phyloP scores from a whole-genome alignment of 2,113 vertebrate species.

The Sapajus apella region DNA sequence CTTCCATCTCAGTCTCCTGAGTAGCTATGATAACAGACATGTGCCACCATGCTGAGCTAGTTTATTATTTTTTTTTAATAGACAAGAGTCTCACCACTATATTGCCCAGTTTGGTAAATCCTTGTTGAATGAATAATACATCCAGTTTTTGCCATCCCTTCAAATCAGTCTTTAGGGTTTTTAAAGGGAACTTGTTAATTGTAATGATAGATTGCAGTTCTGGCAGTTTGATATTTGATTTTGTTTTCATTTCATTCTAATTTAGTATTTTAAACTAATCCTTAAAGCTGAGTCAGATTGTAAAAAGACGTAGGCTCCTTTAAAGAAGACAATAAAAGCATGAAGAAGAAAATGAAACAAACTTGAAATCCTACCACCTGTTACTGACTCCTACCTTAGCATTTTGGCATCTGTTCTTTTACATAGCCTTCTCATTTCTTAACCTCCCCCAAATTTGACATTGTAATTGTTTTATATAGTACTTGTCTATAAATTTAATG shows the following conservation, averaged over 20 bases:
- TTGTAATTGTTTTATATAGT: background rate
- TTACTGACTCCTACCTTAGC: background rate
- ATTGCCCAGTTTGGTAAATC: background rate
- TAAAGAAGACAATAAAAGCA: background rate
- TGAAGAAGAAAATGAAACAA: background rate
- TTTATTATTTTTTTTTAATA: too few species aligned
- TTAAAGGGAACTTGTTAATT: background rate
- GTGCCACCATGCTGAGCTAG: too few species aligned
- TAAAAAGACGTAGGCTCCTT: background rate
- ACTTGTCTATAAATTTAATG: background rate
- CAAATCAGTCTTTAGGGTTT: background rate
- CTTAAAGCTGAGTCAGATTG: background rate
- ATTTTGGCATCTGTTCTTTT: background rate
- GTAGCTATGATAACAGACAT: too few species aligned
- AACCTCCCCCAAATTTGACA: too few species aligned
- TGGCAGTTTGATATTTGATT: background rate
- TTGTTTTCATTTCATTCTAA: slow-evolving; percentile 38
- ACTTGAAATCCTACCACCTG: background rate
- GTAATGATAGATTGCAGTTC: background rate
- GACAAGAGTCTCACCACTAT: too few species aligned
- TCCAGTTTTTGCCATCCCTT: slow-evolving; percentile 5
- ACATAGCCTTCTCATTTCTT: background rate
- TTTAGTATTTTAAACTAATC: background rate
- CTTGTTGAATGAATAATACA: background rate
- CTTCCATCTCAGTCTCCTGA: too few species aligned